These are phyloP conservation scores for Ruditapes philippinarum DNA, from an alignment of 1,140 invertebrate species.

Conservation along the genomic window DNA sequence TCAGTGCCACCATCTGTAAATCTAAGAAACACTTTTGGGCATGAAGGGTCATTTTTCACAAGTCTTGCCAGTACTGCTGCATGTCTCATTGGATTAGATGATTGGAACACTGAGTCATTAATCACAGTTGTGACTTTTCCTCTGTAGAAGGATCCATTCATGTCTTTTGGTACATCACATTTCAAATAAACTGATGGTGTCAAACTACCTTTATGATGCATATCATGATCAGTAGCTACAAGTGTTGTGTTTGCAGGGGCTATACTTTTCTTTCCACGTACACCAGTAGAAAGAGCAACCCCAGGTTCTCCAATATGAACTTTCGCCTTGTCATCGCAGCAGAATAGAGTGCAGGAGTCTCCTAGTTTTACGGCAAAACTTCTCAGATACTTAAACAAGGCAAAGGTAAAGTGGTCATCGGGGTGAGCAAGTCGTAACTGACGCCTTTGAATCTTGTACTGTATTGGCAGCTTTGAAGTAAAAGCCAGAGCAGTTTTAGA, in stretches of 20 bases:
- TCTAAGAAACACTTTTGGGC: background rate
- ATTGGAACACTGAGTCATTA: constrained; percentile 64
- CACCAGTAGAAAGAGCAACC: constrained; percentile 54
- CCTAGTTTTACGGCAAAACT: constrained; percentile 44
- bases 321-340: constrained; percentile 57
- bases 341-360: background rate
- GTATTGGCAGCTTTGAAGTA: constrained; percentile 11
- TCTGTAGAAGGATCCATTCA: constrained; percentile 48
- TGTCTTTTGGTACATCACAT: constrained; percentile 47
- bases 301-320: constrained; percentile 65
- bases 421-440: constrained; percentile 44
- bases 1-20: constrained; percentile 44
- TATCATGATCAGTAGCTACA: constrained; percentile 66
- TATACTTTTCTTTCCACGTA: constrained; percentile 39
- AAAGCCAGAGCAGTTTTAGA: too few relatives aligned
- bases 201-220: constrained; percentile 19
- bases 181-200: constrained; percentile 51
- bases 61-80: background rate
- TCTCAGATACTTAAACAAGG: constrained; percentile 65
- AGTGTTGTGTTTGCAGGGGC: constrained; percentile 12
- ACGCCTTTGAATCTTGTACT: constrained; percentile 50
- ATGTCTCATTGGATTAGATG: constrained; percentile 6
- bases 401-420: constrained; percentile 70
- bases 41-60: too few relatives aligned
- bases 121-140: constrained; percentile 50